Evolutionary conservation across 2,888 invertebrate species (phyloP).

Genomic region (Gryllus longicercus): DNA sequence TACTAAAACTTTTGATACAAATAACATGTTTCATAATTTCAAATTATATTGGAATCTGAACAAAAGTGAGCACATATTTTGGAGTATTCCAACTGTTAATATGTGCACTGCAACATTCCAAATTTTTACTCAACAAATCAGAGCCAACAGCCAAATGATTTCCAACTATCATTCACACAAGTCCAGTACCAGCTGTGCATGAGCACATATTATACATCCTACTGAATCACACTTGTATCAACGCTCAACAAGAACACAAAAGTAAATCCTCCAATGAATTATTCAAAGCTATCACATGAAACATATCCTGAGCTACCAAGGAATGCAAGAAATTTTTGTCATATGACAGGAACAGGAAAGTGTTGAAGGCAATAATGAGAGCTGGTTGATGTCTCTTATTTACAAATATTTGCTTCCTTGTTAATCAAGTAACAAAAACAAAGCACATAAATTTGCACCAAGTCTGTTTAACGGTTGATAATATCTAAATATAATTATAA

Average conservation of each 20-base stretch:
- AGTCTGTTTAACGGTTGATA: not conserved
- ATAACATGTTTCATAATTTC: not conserved
- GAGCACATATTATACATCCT: not conserved
- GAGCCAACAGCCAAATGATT: slow-evolving; percentile 3
- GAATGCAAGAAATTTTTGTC: slow-evolving; percentile 23
- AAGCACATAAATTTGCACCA: not conserved
- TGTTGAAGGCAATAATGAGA: not conserved
- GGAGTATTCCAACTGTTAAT: not conserved
- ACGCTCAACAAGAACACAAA: not conserved
- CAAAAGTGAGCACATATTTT: not conserved
- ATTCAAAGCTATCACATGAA: slow-evolving; percentile 24
- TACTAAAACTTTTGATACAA: not conserved
- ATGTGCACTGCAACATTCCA: no score
- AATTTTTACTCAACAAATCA: not conserved
- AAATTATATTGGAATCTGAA: no score
- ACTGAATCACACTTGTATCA: not conserved
- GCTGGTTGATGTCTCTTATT: slow-evolving; percentile 11
- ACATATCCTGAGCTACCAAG: slow-evolving; percentile 28
- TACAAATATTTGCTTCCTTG: not conserved
- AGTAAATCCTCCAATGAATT: not conserved
- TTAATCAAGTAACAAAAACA: slow-evolving; percentile 19
- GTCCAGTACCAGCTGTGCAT: no score
- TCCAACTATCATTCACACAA: not conserved
- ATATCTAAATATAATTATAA: not conserved
- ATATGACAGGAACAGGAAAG: slow-evolving; percentile 11